Evolutionary conservation across 2,797 vertebrate species (phyloP).

Genomic region (Vultur gryphus): DNA sequence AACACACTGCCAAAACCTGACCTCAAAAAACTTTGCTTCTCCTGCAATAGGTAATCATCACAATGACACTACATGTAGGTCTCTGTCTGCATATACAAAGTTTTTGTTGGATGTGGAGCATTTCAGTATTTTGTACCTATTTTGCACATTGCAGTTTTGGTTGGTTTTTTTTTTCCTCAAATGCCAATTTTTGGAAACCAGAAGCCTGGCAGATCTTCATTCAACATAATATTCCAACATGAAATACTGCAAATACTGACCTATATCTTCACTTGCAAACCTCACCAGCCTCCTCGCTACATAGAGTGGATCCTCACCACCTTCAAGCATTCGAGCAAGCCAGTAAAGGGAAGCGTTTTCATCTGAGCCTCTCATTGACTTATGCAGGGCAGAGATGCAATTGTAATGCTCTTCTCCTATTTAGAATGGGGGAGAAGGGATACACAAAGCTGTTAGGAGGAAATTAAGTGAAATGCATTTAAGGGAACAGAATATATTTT

Average conservation of each 20-base stretch:
- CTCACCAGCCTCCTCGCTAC: conserved; percentile 92
- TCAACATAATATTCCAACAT: background rate
- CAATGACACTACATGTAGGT: background rate
- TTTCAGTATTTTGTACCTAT: background rate
- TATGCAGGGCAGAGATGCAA: conserved; percentile 95
- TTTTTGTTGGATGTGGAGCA: background rate
- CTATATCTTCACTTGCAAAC: conserved; percentile 96
- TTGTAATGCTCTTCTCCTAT: conserved; percentile 91
- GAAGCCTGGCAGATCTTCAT: background rate
- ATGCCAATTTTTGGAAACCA: background rate
- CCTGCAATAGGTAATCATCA: background rate
- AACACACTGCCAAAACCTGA: background rate
- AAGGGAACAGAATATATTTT: background rate
- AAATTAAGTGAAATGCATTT: background rate
- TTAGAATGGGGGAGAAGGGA: background rate
- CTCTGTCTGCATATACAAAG: background rate
- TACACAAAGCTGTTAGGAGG: background rate
- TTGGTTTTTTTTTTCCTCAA: background rate
- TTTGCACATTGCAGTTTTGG: background rate
- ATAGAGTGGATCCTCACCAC: conserved; percentile 92
- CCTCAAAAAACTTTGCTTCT: background rate
- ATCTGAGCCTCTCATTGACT: conserved; percentile 94
- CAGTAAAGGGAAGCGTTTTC: conserved; percentile 94
- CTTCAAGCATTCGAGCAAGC: conserved; percentile 97
- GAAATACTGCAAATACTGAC: conserved; percentile 69